Evolutionary conservation across 2,113 vertebrate species (phyloP), one percentile per base, ranked within the genome.

Genomic region (Pleuronectes platessa): DNA sequence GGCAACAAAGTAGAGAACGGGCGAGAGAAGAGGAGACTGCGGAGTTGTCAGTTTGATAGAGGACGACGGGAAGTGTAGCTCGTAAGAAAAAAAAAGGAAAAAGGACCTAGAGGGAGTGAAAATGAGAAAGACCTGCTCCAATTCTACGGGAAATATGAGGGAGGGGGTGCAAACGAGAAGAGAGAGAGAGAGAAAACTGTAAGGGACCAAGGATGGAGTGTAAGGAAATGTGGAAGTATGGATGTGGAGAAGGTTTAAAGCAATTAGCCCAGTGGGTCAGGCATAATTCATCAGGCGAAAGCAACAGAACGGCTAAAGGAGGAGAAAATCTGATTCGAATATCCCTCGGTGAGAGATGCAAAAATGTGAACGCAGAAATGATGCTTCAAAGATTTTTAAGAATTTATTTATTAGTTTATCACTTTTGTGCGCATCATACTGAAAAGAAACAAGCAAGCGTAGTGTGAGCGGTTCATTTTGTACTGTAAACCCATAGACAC

Each of bases 261-360:
- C 71, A 82, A 80, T 82, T 81, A 79, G 68, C 79, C 64, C 80
- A 31, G 5, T 55, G 58, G 78, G 85, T 84, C 58, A 76, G 65
- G n/a, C n/a, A 72, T 78, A 72, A 88, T 81, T 81, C 74, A 74
- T 86, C 82, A 71, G 62, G 61, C 45, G 73, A 85, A 74, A 66
- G 66, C 61, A 55, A 81, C 66, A 72, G 51, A 74, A 17, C 9
- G 10, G 9, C 70, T 13, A 37, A 31, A 74, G 23, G 37, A 61
- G 68, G 66, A 26, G 76, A 71, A 76, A 73, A 77, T 63, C 40
- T 61, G 67, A 82, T 78, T 63, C 31, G 62, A 79, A 54, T 67
- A 68, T 60, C 55, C 65, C 53, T 76, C 31, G 27, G 35, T 26
- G 26, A 56, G 45, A 23, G 27, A 60, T 69, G 35, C 14, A 27